Base-by-base conservation (phyloP, 23 tunicate genomes). In the Styela clava region DNA sequence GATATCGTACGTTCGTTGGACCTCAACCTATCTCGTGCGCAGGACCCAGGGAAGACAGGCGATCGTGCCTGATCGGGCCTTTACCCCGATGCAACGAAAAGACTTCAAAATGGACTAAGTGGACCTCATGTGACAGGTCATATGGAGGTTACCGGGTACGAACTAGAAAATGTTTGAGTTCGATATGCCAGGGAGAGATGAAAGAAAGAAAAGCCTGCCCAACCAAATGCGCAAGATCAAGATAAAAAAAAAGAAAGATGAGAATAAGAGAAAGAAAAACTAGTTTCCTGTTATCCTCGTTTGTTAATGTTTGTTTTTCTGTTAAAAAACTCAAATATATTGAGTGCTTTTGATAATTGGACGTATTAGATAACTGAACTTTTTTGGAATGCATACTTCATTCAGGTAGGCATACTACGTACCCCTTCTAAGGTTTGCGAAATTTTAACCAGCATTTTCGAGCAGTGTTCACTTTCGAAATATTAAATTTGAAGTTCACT, bases 71-170 rank as follows among this genome's bases (percentile, higher is more conserved):
- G 69, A 44, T n/a, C n/a, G n/a, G n/a, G n/a, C n/a, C 71, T 12
- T 79, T 74, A 18, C 73, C 67, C 1, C 81, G 86, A 51, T 79
- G 91, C 9, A 32, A 33, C 56, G 88, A 83, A 62, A 24, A 44
- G 25, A 74, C 52, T 31, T 74, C 62, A 16, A 52, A 31, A 9
- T 82, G 97, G 97, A 56, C 85, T 1, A 62, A 36, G 21, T 89
- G 73, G 77, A 52, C 78, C 16, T 30, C 31, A 26, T 89, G 94
- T 78, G 34, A 33, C 52, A 86, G 63, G 25, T 16, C 74, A 2
- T 89, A 88, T 70, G 94, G 81, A 34, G 94, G 94, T 3, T 35
- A 21, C 33, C 64, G 81, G 5, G 1, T 52, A 7, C 64, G 81
- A 29, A 37, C 21, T 37, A 35, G 81, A 26, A 33, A 76, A 36